Evolutionary conservation across 2,888 invertebrate species (phyloP).

Genomic region (Uropetala carovei): DNA sequence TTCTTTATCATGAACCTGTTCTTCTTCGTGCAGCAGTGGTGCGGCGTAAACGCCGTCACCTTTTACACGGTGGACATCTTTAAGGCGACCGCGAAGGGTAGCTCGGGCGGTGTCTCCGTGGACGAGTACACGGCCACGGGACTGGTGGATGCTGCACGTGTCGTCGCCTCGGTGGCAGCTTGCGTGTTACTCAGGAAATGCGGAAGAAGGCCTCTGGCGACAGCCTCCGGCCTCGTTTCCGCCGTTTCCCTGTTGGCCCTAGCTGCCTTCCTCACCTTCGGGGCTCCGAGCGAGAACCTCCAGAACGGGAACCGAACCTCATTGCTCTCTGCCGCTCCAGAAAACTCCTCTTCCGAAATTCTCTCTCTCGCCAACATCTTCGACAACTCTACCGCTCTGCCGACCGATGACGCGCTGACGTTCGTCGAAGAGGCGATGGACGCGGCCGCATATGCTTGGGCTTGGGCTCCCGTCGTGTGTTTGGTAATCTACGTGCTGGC

Average conservation of each 20-base stretch:
- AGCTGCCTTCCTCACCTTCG: conserved; percentile 76
- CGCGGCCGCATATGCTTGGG: conserved; percentile 71
- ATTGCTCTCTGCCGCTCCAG: conserved; percentile 70
- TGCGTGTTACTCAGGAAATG: conserved; percentile 80
- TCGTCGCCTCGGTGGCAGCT: conserved; percentile 80
- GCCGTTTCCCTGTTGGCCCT: conserved; percentile 79
- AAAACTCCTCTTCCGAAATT: neutral
- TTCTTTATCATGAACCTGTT: conserved; percentile 80
- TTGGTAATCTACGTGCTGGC: conserved; percentile 80
- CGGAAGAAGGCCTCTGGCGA: conserved; percentile 81
- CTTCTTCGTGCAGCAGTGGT: conserved; percentile 83
- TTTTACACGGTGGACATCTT: conserved; percentile 80
- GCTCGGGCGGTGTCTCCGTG: conserved; percentile 71
- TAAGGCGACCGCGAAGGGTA: conserved; percentile 76
- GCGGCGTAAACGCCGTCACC: conserved; percentile 84
- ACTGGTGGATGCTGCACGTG: conserved; percentile 80
- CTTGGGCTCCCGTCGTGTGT: conserved; percentile 78
- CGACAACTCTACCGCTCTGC: neutral
- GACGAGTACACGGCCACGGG: conserved; percentile 83
- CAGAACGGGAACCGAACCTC: too few species aligned
- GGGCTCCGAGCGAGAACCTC: conserved; percentile 70
- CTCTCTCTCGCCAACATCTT: neutral
- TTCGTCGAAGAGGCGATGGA: conserved; percentile 35
- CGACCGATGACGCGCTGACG: neutral
- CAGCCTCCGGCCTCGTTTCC: conserved; percentile 81